These are phyloP conservation scores for Barbus barbus DNA, from an alignment of 2,113 vertebrate genomes.

Conservation along the genomic window DNA sequence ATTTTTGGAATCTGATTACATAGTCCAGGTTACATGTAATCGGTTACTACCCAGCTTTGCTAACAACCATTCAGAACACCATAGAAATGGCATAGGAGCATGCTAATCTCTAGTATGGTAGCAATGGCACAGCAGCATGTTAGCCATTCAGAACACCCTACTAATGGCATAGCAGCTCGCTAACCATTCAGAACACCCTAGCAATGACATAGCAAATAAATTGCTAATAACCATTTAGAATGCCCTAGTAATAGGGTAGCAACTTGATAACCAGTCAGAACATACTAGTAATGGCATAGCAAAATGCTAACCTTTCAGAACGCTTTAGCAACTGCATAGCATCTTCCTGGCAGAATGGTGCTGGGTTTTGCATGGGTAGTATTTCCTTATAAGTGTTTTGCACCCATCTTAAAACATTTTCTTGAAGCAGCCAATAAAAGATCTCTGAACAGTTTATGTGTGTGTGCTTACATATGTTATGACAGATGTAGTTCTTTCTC, in stretches of 20 bases:
- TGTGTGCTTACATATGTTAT: background rate
- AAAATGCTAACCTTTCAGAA: background rate
- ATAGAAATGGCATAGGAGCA: background rate
- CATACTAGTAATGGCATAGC: background rate
- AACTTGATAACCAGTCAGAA: background rate
- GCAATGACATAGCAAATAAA: background rate
- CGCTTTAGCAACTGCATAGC: background rate
- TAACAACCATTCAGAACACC: background rate
- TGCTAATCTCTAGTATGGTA: background rate
- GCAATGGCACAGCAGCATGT: background rate
- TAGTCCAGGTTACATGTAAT: no score
- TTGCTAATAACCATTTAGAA: background rate
- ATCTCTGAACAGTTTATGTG: background rate
- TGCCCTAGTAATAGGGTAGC: background rate
- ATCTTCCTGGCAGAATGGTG: background rate
- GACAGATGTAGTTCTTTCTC: constrained; percentile 17
- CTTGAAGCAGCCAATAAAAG: background rate
- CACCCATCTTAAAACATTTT: background rate
- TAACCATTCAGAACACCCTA: background rate
- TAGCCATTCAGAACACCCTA: background rate
- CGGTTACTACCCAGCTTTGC: no score
- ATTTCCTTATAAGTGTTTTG: background rate
- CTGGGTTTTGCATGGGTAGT: background rate
- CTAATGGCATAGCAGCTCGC: background rate
- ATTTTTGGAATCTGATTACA: no score